A percentile compares a stretch with the other conserved stretches of the same genome.
phyloP scores from a whole-genome alignment of 37 sponge, comb jelly and placozoan genomes.

The Bolinopsis microptera region DNA sequence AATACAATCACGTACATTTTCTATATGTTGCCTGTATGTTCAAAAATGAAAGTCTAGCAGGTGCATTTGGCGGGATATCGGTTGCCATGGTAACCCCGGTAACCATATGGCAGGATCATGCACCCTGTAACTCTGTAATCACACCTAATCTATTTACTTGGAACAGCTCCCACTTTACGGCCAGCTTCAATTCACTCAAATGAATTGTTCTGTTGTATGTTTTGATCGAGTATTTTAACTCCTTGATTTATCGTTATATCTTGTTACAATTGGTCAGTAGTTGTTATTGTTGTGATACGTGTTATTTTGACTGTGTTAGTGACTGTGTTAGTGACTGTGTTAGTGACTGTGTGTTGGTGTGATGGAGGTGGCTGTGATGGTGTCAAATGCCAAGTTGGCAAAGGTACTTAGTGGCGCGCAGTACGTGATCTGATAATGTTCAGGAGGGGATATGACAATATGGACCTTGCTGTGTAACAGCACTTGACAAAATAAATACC shows the following conservation, averaged over 20 bases:
- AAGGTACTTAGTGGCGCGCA: neutral
- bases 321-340: neutral
- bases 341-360: neutral
- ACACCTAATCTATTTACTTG: neutral
- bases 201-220: neutral
- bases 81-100: neutral
- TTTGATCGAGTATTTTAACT: neutral
- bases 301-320: neutral
- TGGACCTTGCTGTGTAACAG: too few relatives aligned
- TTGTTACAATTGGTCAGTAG: neutral
- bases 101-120: neutral
- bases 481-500: too few relatives aligned
- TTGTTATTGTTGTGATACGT: neutral
- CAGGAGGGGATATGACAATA: neutral
- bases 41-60: neutral
- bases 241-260: neutral
- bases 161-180: neutral
- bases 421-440: too few relatives aligned
- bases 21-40: too few relatives aligned
- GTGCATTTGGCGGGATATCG: neutral
- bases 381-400: neutral
- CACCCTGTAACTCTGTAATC: neutral
- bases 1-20: too few relatives aligned
- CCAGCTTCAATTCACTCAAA: neutral
- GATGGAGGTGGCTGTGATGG: neutral